Conservation (phyloP, 2,113 vertebrate genomes). For the Pedionomus torquatus region DNA sequence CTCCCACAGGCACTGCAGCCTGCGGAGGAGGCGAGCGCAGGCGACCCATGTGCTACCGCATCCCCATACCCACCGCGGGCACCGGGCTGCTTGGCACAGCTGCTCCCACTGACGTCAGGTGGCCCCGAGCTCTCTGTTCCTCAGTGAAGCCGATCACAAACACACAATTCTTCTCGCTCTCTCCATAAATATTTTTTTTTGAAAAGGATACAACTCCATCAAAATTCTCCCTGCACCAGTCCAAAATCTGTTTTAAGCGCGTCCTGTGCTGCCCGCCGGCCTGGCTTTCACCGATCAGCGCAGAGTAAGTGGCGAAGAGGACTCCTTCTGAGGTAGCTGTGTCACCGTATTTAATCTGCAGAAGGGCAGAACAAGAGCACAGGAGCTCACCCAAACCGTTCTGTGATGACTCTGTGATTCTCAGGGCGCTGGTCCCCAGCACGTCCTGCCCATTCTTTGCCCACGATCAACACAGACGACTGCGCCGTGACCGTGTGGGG, state of each 20-base stretch:
- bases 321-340: slow-evolving; percentile 98
- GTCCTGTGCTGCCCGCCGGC: slow-evolving; percentile 95
- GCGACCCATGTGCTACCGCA: neutral
- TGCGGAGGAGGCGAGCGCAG: neutral
- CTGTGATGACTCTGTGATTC: too few relatives aligned
- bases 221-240: slow-evolving; percentile 94
- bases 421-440: neutral
- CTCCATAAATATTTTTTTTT: neutral
- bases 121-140: neutral
- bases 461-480: fast-evolving
- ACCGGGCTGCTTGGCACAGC: neutral
- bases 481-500: neutral
- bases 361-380: neutral
- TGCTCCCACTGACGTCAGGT: neutral
- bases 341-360: slow-evolving; percentile 97
- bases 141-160: neutral
- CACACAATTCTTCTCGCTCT: neutral
- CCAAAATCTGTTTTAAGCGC: slow-evolving; percentile 92
- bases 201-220: slow-evolving; percentile 96
- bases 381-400: too few relatives aligned
- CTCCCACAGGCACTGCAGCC: neutral
- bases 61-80: neutral
- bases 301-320: slow-evolving; percentile 96
- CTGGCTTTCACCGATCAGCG: slow-evolving; percentile 97
- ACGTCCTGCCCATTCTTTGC: fast-evolving